Evolutionary conservation across 2,113 vertebrate genomes (phyloP).

Genomic region (Archilochus colubris): DNA sequence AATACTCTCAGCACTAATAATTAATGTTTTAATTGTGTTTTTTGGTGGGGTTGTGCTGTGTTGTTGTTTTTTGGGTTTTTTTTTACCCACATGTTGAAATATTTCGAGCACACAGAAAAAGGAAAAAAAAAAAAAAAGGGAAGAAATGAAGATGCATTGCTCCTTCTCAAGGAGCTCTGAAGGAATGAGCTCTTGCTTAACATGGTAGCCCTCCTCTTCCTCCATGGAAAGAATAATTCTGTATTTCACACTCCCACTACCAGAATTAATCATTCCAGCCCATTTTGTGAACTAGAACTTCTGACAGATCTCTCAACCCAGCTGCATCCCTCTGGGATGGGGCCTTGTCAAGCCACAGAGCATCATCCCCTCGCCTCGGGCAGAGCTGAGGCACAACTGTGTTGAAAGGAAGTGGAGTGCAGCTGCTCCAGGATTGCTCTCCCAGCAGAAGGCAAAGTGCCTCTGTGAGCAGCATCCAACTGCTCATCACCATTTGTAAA

Average conservation of each 20-base stretch:
- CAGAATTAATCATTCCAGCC: constrained; percentile 17
- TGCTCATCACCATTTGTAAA: not conserved
- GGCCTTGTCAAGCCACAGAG: not conserved
- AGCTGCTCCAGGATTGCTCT: not conserved
- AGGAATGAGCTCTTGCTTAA: not conserved
- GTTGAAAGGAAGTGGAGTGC: not conserved
- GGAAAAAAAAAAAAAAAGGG: not conserved
- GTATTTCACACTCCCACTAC: not conserved
- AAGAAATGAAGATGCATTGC: not conserved
- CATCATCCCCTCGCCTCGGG: constrained; percentile 28
- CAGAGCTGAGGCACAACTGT: not conserved
- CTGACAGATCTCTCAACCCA: not conserved
- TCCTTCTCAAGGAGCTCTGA: not conserved
- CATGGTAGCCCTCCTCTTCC: not conserved
- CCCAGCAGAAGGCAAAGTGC: not conserved
- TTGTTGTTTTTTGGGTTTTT: not conserved
- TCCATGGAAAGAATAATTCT: not conserved
- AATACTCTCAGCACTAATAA: constrained; percentile 64
- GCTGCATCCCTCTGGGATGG: not conserved
- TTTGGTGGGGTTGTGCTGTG: not conserved
- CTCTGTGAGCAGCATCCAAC: not conserved
- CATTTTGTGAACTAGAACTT: constrained; percentile 5
- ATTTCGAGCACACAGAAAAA: not conserved
- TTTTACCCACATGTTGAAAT: not conserved
- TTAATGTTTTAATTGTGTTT: constrained; percentile 42